phyloP scores from a whole-genome alignment of 2,888 invertebrate genomes.

The Pandemis corylana region DNA sequence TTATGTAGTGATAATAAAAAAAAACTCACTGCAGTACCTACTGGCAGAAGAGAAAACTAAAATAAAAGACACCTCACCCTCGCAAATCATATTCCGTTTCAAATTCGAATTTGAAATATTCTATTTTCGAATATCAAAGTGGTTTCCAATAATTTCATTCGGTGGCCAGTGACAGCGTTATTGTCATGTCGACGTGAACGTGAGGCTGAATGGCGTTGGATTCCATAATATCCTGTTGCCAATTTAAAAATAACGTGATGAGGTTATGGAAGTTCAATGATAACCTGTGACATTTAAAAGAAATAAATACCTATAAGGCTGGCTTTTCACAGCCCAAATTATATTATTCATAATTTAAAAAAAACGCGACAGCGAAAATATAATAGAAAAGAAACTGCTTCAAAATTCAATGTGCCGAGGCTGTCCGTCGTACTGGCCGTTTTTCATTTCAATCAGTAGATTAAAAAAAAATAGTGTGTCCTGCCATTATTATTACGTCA shows the following conservation, averaged over 20 bases:
- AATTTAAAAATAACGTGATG: slow-evolving; percentile 37
- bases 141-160: slow-evolving; percentile 37
- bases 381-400: no score
- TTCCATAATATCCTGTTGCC: slow-evolving; percentile 34
- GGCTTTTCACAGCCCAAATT: no score
- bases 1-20: not conserved
- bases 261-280: slow-evolving; percentile 27
- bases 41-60: slow-evolving; percentile 10
- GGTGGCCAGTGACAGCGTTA: slow-evolving; percentile 36
- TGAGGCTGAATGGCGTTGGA: slow-evolving; percentile 34
- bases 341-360: no score
- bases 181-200: slow-evolving; percentile 39
- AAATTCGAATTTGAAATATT: slow-evolving; percentile 32
- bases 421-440: no score
- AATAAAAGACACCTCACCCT: not conserved
- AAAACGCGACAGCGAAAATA: no score
- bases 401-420: no score
- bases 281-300: not conserved
- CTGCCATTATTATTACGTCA: no score
- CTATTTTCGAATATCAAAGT: slow-evolving; percentile 36
- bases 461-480: no score
- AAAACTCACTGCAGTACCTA: not conserved
- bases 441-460: no score
- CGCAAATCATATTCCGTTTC: slow-evolving; percentile 27
- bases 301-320: not conserved